phyloP scores from a whole-genome alignment of 2,888 invertebrate species.

The Limnephilus marmoratus region DNA sequence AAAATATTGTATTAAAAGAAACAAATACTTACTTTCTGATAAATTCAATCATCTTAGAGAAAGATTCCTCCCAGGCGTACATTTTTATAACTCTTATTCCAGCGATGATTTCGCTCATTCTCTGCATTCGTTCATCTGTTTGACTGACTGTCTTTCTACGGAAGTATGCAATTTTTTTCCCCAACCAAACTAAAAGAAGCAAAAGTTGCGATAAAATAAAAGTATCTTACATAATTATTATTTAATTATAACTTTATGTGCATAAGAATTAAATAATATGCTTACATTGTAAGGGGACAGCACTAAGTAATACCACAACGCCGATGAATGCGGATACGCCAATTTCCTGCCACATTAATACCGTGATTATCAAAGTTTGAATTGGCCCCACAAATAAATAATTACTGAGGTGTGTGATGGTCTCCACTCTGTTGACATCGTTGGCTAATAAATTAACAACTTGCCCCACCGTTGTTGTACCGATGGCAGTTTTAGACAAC shows the following conservation, averaged over 20 bases:
- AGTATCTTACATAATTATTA: no score
- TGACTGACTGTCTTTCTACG: conserved; percentile 77
- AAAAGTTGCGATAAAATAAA: background rate
- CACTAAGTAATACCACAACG: conserved; percentile 72
- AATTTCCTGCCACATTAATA: conserved; percentile 71
- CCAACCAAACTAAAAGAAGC: conserved; percentile 58
- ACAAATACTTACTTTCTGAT: conserved; percentile 78
- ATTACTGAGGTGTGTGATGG: conserved; percentile 75
- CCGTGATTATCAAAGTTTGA: conserved; percentile 73
- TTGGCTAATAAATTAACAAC: conserved; percentile 79
- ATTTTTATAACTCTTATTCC: conserved; percentile 91
- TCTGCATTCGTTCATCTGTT: conserved; percentile 85
- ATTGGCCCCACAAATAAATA: conserved; percentile 77
- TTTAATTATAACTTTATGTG: no score
- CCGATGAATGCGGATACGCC: conserved; percentile 74
- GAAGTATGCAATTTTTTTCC: conserved; percentile 47
- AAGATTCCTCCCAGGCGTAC: conserved; percentile 91
- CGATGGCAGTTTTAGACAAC: conserved; percentile 74
- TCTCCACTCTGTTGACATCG: conserved; percentile 78
- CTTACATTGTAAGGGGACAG: conserved; percentile 59
- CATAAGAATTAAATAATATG: background rate
- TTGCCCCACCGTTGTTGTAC: conserved; percentile 76
- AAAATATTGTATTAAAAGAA: background rate
- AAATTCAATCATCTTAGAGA: conserved; percentile 81
- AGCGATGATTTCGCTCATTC: conserved; percentile 88